Base-by-base conservation (phyloP, 1,140 invertebrate species). In the Lepeophtheirus salmonis region DNA sequence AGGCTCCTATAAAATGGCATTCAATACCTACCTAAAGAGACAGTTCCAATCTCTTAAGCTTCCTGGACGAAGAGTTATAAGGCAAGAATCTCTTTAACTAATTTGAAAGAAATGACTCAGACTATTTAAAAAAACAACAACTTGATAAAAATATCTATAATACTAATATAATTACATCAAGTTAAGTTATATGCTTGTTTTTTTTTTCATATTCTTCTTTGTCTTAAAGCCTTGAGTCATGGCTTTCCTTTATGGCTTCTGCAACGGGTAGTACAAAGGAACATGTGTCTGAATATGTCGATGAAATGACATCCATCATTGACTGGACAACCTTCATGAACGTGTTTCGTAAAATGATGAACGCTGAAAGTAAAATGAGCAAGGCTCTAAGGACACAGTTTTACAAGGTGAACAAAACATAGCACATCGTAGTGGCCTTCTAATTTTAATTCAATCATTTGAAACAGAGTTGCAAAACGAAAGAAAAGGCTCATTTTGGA, bases 401-500 rank as follows among this genome's bases (percentile, higher is more conserved):
- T n/a, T 41, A 41, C n/a, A 41, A 41, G 30, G 30, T 41, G 30
- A 41, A 41, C n/a, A n/a, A 41, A 10, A 10, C 6, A n/a, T 10
- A 41, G n/a, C 30, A 41, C 6, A 6, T 41, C 30, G n/a, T 41
- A 41, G n/a, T 41, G n/a, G n/a, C 6, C 30, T n/a, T n/a, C n/a
- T n/a, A 41, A 41, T n/a, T n/a, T 41, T 41, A 41, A 41, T 41
- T n/a, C 6, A 41, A 10, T 41, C 6, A 6, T 41, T 41, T 41
- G 6, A 41, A 41, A 41, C 16, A 54, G 52, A 54, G 52, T 13
- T 54, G 52, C 16, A 54, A 54, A 13, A 54, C 18, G 21, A 54
- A 54, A 54, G 52, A 54, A 21, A 20, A 24, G 16, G 52, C 23
- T 24, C 52, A 41, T 41, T 41, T 54, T 54, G 52, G 52, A 14